Evolutionary conservation across 2,113 vertebrate genomes (phyloP), one percentile per base, ranked within the genome.

Genomic region (Callocephalon fimbriatum): DNA sequence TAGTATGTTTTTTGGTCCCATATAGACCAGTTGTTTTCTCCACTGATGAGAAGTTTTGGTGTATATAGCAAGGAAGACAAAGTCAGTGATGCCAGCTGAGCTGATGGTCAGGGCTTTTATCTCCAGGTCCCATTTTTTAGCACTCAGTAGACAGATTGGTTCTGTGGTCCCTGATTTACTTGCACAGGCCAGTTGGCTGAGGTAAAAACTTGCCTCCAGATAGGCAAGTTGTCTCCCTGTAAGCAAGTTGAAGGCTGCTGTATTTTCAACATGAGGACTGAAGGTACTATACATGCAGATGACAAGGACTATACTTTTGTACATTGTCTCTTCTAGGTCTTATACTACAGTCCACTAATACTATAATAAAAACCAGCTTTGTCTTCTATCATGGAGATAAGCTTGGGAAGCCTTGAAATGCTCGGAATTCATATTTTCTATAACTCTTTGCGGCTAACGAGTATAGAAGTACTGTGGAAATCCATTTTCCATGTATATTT

Each of bases 1-100:
- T 0, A 0, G 2, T 40, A 15, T 29, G 10, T 0, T 50, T 89
- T 91, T 79, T 71, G 12, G 23, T 67, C 22, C 37, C 27, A 4
- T 29, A 26, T 7, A 50, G n/a, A 58, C 6, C 18, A 58, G 2
- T 25, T 67, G 3, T 50, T 92, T 85, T 77, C 56, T 81, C 12
- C 37, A 37, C 47, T 27, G 35, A 53, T 23, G 13, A 32, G n/a
- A 56, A 84, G 10, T 38, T 77, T 58, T 79, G 15, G 4, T 25
- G 29, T 74, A 6, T 74, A 42, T 27, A 15, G 35, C 7, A 86
- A 90, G 15, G 50, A 65, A 90, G 29, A n/a, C 10, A 82, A 72
- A 92, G 20, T 44, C 17, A 77, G 15, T 15, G 50, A 27, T 58
- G 83, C 19, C 42, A 81, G 10, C 5, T 32, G 10, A 79, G 16